Conservation (phyloP, 1,140 invertebrate genomes). For the Lepidurus arcticus region DNA sequence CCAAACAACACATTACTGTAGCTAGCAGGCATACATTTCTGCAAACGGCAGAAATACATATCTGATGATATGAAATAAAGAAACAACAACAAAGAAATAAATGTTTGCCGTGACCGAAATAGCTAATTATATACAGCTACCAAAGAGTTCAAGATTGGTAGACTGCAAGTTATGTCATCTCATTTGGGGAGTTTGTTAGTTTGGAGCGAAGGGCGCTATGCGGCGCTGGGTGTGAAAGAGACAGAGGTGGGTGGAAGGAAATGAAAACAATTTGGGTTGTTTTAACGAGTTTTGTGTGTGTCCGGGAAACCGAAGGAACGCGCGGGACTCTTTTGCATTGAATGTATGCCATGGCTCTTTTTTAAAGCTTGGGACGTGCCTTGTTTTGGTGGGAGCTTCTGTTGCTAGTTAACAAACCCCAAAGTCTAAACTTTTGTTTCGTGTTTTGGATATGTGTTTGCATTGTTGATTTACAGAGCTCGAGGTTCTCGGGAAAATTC, state of each 20-base stretch:
- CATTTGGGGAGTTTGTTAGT: background rate
- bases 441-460: background rate
- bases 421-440: background rate
- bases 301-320: background rate
- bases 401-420: too few relatives aligned
- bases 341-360: background rate
- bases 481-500: background rate
- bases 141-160: background rate
- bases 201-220: background rate
- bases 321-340: conserved; percentile 10
- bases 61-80: too few relatives aligned
- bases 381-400: too few relatives aligned
- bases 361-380: background rate
- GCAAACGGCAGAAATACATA: too few relatives aligned
- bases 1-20: too few relatives aligned
- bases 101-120: too few relatives aligned
- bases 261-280: background rate
- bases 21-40: too few relatives aligned
- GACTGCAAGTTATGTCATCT: background rate
- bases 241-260: background rate
- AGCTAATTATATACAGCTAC: too few relatives aligned
- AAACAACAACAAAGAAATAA: too few relatives aligned
- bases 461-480: background rate
- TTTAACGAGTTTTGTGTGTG: conserved; percentile 19
- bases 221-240: background rate